Evolutionary conservation across 64 coral and sea anemone genomes (phyloP), one percentile per base, ranked within the genome.

Genomic region (Pocillopora damicornis): DNA sequence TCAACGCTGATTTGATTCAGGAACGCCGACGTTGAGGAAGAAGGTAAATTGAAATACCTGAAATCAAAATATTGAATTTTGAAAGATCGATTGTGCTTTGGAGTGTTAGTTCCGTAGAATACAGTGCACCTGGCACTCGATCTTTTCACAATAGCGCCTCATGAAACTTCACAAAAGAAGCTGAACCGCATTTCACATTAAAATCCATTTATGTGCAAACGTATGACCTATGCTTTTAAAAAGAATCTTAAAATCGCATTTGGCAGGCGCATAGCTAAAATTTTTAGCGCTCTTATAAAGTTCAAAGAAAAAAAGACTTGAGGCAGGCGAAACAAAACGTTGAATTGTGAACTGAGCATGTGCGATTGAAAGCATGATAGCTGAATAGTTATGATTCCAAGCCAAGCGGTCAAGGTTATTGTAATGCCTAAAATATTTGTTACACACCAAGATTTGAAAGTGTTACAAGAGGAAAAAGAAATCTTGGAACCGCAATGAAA

Each of bases 61-160:
- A 84, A 58, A n/a, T 83, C 30, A 67, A 37, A 65, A 2, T 45
- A 71, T 37, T 26, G n/a, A 85, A 58, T 58, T 72, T 23, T 72
- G 64, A 71, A 56, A 69, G 37, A 57, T 25, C 14, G 63, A 57
- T 37, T 84, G 35, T 71, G 64, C 81, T 71, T 84, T 84, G 63
- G 16, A n/a, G 81, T 84, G 67, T 71, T 84, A 25, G 57, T 60
- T 81, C 11, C 16, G 26, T 12, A 35, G 35, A 82, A 9, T 5
- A 66, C 56, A 57, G 11, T 18, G 13, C 81, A 85, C 63, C 81
- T 85, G 81, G 12, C 36, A 10, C 18, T 11, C 4, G 18, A 20
- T 10, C 64, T 22, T 18, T 13, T 18, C 22, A 85, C 81, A 85
- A 85, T 85, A 71, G 22, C 38, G 11, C 63, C 64, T 72, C 37